Base-by-base conservation (phyloP, 2,797 vertebrate genomes). In the Tragelaphus eurycerus region DNA sequence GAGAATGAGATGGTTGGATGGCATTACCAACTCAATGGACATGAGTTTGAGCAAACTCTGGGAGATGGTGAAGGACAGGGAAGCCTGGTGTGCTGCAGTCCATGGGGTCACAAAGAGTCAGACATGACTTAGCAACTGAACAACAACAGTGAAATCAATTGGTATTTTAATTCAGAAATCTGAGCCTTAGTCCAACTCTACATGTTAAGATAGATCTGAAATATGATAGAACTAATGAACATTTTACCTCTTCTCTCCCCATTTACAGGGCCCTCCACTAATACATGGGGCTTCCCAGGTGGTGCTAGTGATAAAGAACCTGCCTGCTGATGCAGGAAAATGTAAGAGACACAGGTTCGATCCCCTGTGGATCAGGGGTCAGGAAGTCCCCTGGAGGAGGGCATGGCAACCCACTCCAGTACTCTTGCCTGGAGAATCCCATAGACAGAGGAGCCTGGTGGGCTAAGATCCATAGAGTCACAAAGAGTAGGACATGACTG, bases 111-210 rank as follows among this genome's bases (percentile, higher is more conserved):
- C 38, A 74, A 46, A 74, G 38, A 74, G 8, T 27, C 38, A 43
- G 71, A 74, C 38, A 74, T 43, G 23, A 27, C 38, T 74, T 25
- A 74, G 38, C 23, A 25, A 43, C 71, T 74, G 71, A 74, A 43
- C 23, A 74, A 71, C 67, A 71, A 43, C 38, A 74, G 25, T 78
- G 55, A 29, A 89, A 95, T 92, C 83, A 83, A 38, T 25, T 90
- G 64, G 9, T 25, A 34, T 79, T 90, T 97, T 87, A 97, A 86
- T 86, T 14, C 54, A 93, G 34, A 83, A 94, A 91, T 78, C 19
- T 27, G 31, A 96, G 29, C n/a, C 38, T 93, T 59, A 67, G 4
- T 60, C 12, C 55, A 87, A 38, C 7, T 92, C 54, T 93, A 25
- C 27, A 54, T 29, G 50, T 94, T 34, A 48, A 19, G 46, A 62